Conservation (phyloP, 2,888 invertebrate species). For the Chironomus tentans region DNA sequence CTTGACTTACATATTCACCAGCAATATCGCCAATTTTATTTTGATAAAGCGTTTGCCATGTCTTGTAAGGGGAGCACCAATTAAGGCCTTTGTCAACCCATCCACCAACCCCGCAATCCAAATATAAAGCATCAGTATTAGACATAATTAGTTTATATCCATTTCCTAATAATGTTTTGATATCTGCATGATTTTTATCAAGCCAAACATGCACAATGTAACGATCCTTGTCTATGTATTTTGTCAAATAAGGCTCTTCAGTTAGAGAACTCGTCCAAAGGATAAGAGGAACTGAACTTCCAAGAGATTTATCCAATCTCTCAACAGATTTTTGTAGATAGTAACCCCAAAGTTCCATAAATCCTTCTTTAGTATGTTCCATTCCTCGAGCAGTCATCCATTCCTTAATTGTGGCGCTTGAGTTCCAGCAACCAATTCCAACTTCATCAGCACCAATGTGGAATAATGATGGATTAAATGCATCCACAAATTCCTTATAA, state of each 20-base stretch:
- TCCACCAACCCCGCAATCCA: slow-evolving; percentile 69
- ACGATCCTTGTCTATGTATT: slow-evolving; percentile 53
- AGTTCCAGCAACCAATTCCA: slow-evolving; percentile 58
- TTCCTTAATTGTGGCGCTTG: slow-evolving; percentile 49
- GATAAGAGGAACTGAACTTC: slow-evolving; percentile 49
- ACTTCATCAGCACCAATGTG: slow-evolving; percentile 78
- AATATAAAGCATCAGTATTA: slow-evolving; percentile 68
- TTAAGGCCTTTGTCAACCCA: slow-evolving; percentile 69
- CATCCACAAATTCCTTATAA: slow-evolving; percentile 55
- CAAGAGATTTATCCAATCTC: slow-evolving; percentile 34
- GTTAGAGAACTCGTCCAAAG: slow-evolving; percentile 70
- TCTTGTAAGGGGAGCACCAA: slow-evolving; percentile 76
- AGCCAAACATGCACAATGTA: slow-evolving; percentile 75
- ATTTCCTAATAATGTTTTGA: slow-evolving; percentile 52
- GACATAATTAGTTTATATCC: slow-evolving; percentile 65
- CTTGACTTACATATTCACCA: slow-evolving; percentile 36
- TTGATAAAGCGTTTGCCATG: slow-evolving; percentile 70
- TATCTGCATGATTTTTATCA: slow-evolving; percentile 48
- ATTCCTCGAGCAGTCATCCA: slow-evolving; percentile 54
- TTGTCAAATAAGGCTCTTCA: slow-evolving; percentile 47
- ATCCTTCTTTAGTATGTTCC: slow-evolving; percentile 44
- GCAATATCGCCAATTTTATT: slow-evolving; percentile 54
- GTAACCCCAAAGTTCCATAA: slow-evolving; percentile 54
- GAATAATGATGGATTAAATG: slow-evolving; percentile 51
- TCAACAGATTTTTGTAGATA: slow-evolving; percentile 49